Percentiles rank a stretch among this genome's conserved stretches.
Conservation (phyloP, 2,888 invertebrate species). For the Cetonia aurata region DNA sequence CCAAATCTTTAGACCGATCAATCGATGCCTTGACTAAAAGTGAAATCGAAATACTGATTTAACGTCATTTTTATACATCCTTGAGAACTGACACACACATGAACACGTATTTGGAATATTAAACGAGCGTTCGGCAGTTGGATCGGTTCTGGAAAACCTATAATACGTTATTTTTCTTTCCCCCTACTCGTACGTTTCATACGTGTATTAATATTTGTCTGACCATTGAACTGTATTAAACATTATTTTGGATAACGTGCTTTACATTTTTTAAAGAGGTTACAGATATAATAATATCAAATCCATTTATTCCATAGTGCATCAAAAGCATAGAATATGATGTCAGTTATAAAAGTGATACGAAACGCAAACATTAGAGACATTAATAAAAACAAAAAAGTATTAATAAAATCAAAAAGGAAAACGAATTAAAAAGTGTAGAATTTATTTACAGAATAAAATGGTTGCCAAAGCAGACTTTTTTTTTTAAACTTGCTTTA, state of each 20-base stretch:
- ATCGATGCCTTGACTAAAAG: neutral
- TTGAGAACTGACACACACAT: too few relatives aligned
- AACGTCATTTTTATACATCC: neutral
- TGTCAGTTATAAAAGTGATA: too few relatives aligned
- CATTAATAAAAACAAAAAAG: too few relatives aligned
- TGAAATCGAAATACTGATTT: neutral
- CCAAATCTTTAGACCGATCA: too few relatives aligned
- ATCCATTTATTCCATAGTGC: too few relatives aligned
- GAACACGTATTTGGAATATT: neutral
- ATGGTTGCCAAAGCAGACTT: too few relatives aligned
- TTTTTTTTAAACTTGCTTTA: too few relatives aligned
- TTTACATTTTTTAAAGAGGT: neutral
- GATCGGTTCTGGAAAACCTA: neutral
- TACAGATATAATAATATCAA: neutral
- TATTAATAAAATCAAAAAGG: too few relatives aligned
- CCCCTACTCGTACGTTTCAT: neutral
- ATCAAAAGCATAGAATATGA: too few relatives aligned
- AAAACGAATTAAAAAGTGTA: too few relatives aligned
- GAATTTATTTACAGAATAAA: too few relatives aligned
- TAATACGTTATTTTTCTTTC: conserved; percentile 5
- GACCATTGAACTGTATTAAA: conserved; percentile 10
- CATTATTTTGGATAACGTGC: neutral
- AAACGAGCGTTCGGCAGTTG: neutral
- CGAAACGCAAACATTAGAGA: too few relatives aligned
- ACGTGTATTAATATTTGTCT: conserved; percentile 4